Base-by-base conservation (phyloP, 2,113 vertebrate species). In the Hymenochirus boettgeri region DNA sequence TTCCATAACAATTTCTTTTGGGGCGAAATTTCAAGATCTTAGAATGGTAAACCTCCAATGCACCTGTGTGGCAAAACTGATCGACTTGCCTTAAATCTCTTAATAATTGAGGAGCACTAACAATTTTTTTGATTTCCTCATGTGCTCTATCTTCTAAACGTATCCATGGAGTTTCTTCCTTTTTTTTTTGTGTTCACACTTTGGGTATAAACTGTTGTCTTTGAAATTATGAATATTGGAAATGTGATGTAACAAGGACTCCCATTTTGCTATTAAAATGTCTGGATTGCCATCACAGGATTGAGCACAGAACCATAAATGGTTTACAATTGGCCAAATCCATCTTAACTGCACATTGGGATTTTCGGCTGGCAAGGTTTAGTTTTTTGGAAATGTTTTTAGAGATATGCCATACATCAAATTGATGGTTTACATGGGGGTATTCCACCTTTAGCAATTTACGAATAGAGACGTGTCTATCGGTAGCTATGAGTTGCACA, bases 271-370 rank as follows among this genome's bases (percentile, higher is more conserved):
- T 5, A 17, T n/a, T 3, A n/a, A 18, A 10, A 31, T 17, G 10
- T 29, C 18, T 10, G 27, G 53, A 31, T 55, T 55, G 9, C 13
- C 26, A 6, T 25, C n/a, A 53, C 51, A 26, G n/a, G 51, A 26
- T n/a, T 27, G 51, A 13, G 26, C 26, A 18, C 15, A 55, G 26
- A 17, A 55, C 53, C 53, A 55, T n/a, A 55, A n/a, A 29, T 55
- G 53, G 11, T 55, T 55, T 31, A 19, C n/a, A 23, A 19, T 15
- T 6, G 53, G 53, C 6, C 18, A 10, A 18, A 31, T 19, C 27
- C 53, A 31, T n/a, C n/a, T n/a, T n/a, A n/a, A n/a, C n/a, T n/a
- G n/a, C n/a, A n/a, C n/a, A n/a, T n/a, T n/a, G n/a, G n/a, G n/a
- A n/a, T n/a, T n/a, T n/a, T n/a, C n/a, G n/a, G n/a, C n/a, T n/a